Conservation (phyloP, 2,888 invertebrate species). For the Drosophila recens region DNA sequence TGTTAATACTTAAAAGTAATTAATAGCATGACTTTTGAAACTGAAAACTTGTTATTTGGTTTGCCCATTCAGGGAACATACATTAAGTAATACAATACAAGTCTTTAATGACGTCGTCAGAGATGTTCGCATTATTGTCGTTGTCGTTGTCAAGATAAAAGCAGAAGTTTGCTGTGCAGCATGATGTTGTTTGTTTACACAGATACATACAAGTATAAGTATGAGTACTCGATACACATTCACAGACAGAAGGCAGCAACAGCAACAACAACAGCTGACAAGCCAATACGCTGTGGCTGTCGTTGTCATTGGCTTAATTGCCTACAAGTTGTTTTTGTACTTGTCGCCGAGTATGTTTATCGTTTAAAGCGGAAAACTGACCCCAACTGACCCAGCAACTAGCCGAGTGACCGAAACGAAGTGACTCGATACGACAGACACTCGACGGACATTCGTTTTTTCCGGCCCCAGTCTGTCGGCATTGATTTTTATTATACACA, state of each 20-base stretch:
- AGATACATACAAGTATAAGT: constrained; percentile 1
- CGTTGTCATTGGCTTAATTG: constrained; percentile 62
- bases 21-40: neutral
- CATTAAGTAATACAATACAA: neutral
- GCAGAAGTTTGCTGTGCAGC: constrained; percentile 2
- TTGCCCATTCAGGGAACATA: neutral
- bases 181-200: constrained; percentile 36
- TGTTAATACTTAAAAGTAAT: neutral
- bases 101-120: constrained; percentile 34
- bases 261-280: constrained; percentile 17
- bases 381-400: constrained; percentile 54
- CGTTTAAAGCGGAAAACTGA: constrained; percentile 71
- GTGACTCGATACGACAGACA: constrained; percentile 20
- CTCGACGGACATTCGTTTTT: constrained; percentile 24
- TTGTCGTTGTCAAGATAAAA: constrained; percentile 30
- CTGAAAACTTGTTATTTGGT: neutral
- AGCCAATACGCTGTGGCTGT: constrained; percentile 59
- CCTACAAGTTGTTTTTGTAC: constrained; percentile 73
- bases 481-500: constrained; percentile 68
- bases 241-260: constrained; percentile 21
- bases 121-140: constrained; percentile 32
- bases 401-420: constrained; percentile 31
- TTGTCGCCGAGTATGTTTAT: constrained; percentile 71
- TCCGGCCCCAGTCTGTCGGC: constrained; percentile 69
- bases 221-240: constrained; percentile 6